Evolutionary conservation across 1,140 invertebrate genomes (phyloP).

Genomic region (Drosophila varians): DNA sequence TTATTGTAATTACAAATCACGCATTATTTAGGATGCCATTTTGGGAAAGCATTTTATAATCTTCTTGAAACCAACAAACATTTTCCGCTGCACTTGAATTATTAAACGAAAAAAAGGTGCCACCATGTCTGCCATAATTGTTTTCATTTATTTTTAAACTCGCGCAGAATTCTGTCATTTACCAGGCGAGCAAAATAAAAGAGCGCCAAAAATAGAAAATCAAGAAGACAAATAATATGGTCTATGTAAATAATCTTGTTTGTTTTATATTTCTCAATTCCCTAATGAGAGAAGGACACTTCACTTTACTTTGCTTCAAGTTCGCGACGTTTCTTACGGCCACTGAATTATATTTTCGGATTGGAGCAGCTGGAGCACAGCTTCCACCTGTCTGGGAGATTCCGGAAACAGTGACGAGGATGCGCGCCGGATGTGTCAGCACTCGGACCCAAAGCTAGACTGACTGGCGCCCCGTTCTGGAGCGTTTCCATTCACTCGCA

Average conservation of each 20-base stretch:
- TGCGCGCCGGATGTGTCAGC: constrained; percentile 45
- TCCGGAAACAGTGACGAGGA: constrained; percentile 5
- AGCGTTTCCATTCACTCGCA: constrained; percentile 12
- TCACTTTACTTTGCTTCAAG: constrained; percentile 48
- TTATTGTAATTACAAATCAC: not conserved
- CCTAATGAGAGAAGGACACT: constrained; percentile 12
- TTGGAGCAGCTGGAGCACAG: constrained; percentile 21
- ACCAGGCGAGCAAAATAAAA: constrained; percentile 1
- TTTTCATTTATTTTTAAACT: constrained; percentile 72
- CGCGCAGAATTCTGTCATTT: constrained; percentile 45
- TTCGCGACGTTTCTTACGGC: constrained; percentile 5
- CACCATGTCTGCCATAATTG: constrained; percentile 47
- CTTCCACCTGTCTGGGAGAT: constrained; percentile 42
- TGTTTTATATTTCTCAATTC: not conserved
- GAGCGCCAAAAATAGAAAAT: constrained; percentile 44
- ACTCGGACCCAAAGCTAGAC: constrained; percentile 67
- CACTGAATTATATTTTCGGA: constrained; percentile 19
- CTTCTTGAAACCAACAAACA: constrained; percentile 13
- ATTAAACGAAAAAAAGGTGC: not conserved
- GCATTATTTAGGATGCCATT: not conserved
- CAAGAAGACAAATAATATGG: constrained; percentile 2
- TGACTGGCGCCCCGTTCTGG: constrained; percentile 36
- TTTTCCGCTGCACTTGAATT: constrained; percentile 30
- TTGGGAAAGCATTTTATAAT: not conserved
- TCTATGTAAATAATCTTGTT: constrained; percentile 6